Evolutionary conservation across 2,797 vertebrate species (phyloP), one percentile per base, ranked within the genome.

Genomic region (Malurus splendens): DNA sequence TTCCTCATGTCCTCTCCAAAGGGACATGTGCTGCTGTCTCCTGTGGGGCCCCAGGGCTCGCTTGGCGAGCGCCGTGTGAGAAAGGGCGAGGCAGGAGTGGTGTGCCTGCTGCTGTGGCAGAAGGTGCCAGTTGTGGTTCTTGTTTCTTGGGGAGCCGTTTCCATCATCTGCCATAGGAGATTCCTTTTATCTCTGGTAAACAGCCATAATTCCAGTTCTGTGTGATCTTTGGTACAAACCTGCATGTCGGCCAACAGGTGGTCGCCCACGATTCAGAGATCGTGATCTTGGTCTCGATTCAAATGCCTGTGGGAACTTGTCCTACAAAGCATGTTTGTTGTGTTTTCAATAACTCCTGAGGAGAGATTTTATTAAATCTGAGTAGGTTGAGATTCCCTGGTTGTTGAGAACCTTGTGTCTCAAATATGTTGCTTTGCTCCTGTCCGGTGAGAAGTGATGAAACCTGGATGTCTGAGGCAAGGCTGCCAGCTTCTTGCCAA

Each of bases 41-140:
- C 73, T 30, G 32, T 3, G 2, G 18, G 10, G 10, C 70, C 36
- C 9, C 14, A 27, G n/a, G 3, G 36, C 36, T 36, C 36, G 11
- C 36, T 73, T 7, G 6, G 61, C 0, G 0, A 82, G 44, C 25
- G 10, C 14, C 0, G 0, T 14, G 33, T 75, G 54, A 54, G 48
- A 61, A 41, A 36, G 50, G 41, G 27, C 56, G 47, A 45, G 68
- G 68, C 30, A 17, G 19, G 22, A 79, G 64, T 2, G 0, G 27
- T 3, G n/a, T 8, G 30, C 56, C 41, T 6, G 12, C 50, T 76
- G 52, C 62, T 68, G 70, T 2, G 1, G 44, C 51, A 78, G 66
- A 71, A 76, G 50, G 50, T 61, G n/a, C 22, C 8, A 2, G 0
- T 36, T 12, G 0, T 61, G 42, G 25, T 44, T 86, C 64, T 76